phyloP scores from a whole-genome alignment of 30 jellyfish, hydroid and myxozoan genomes.

The Aurelia coerulea region DNA sequence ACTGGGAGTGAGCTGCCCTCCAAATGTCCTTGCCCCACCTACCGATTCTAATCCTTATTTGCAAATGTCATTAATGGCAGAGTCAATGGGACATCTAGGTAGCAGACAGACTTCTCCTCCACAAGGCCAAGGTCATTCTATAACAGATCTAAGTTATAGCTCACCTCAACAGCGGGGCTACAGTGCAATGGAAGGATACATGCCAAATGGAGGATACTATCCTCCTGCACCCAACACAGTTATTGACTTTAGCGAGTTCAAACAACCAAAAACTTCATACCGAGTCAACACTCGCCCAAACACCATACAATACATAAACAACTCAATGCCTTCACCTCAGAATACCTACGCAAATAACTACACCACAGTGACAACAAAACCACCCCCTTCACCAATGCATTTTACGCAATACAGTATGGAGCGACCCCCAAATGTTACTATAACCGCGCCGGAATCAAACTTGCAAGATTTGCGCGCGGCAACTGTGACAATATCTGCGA shows the following conservation, averaged over 20 bases:
- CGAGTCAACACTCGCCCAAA: constrained; percentile 30
- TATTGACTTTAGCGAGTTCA: constrained; percentile 26
- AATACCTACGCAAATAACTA: constrained; percentile 31
- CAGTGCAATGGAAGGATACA: constrained; percentile 55
- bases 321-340: constrained; percentile 44
- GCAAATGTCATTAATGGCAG: constrained; percentile 59
- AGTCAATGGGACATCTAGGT: background rate
- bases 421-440: constrained; percentile 80
- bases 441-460: constrained; percentile 66
- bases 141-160: constrained; percentile 55
- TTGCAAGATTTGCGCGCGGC: constrained; percentile 57
- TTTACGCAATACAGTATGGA: constrained; percentile 56
- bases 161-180: constrained; percentile 50
- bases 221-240: constrained; percentile 53
- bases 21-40: constrained; percentile 70
- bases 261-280: constrained; percentile 36
- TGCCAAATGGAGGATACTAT: constrained; percentile 42
- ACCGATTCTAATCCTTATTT: constrained; percentile 64
- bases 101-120: constrained; percentile 63
- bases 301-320: constrained; percentile 25
- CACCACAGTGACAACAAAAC: constrained; percentile 6
- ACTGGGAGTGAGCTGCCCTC: constrained; percentile 63
- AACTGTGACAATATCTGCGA: constrained; percentile 13
- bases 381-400: constrained; percentile 17
- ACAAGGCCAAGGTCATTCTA: constrained; percentile 61